A percentile compares a stretch with the other conserved stretches of the same genome.
Evolutionary conservation across 2,797 vertebrate genomes (phyloP).

Genomic region (Crocidura indochinensis): DNA sequence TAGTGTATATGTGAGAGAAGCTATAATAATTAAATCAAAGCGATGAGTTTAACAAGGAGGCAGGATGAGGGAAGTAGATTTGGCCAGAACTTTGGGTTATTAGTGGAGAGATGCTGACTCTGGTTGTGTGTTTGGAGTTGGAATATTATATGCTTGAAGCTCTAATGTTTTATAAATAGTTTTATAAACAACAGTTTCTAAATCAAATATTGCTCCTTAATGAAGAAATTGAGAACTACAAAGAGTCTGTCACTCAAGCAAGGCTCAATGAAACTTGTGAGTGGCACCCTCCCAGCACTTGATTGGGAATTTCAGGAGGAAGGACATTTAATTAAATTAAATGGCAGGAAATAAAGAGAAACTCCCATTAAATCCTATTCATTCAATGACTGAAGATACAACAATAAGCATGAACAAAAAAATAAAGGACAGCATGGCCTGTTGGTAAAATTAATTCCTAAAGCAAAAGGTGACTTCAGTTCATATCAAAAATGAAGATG

Average conservation of each 20-base stretch:
- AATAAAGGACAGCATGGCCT: constrained; percentile 26
- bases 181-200: too few relatives aligned
- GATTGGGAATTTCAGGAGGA: neutral
- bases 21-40: too few relatives aligned
- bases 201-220: too few relatives aligned
- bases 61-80: too few relatives aligned
- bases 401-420: constrained; percentile 7
- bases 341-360: neutral
- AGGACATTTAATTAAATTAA: too few relatives aligned
- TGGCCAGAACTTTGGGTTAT: neutral
- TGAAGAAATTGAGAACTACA: neutral
- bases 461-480: constrained; percentile 22
- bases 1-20: too few relatives aligned
- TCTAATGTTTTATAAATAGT: too few relatives aligned
- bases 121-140: too few relatives aligned
- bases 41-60: neutral
- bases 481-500: constrained; percentile 35
- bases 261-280: neutral
- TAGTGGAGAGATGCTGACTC: neutral
- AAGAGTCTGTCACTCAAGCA: neutral
- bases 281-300: neutral
- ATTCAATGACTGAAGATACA: neutral
- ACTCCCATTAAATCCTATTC: neutral
- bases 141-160: too few relatives aligned
- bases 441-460: constrained; percentile 18